Base-by-base conservation (phyloP, 2,888 invertebrate genomes). In the Dinocampus coccinellae region DNA sequence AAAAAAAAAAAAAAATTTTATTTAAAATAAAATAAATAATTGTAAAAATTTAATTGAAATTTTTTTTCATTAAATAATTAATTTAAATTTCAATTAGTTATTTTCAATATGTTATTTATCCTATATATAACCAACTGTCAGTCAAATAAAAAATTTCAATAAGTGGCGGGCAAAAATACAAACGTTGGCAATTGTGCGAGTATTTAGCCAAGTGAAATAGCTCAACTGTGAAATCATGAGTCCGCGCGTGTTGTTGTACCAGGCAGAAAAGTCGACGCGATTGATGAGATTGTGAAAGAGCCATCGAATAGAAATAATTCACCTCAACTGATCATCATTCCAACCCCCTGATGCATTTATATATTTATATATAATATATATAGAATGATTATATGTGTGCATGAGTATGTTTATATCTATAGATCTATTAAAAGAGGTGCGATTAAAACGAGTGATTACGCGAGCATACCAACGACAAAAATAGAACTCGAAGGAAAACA, bases 401-500 rank as follows among this genome's bases (percentile, higher is more conserved):
- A 67, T n/a, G 24, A 20, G 22, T 39, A 26, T 58, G 11, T 10
- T 16, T 22, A 39, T 42, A 42, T 67, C 26, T 58, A 52, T 42
- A 26, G 65, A 71, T 72, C 68, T 74, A 75, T 75, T 69, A 73
- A 73, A 61, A 52, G 70, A 60, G 57, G 47, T 75, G 74, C 77
- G 83, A 83, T 82, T 81, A 79, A 83, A 83, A 82, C 78, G 79
- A 79, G 75, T 78, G 82, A 82, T 83, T 84, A 82, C 81, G 81
- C 81, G 79, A 80, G 79, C 82, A 78, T 80, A 73, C 78, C 77
- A 57, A 60, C 55, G 76, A 80, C 82, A 66, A 73, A 83, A 84
- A 84, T 84, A 84, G 83, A 81, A 67, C 65, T 55, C 69, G 74
- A 76, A 82, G 81, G 77, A 79, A 81, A 84, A 83, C 81, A 80